Conservation (phyloP, 2,113 vertebrate genomes). For the Onychostoma macrolepis region DNA sequence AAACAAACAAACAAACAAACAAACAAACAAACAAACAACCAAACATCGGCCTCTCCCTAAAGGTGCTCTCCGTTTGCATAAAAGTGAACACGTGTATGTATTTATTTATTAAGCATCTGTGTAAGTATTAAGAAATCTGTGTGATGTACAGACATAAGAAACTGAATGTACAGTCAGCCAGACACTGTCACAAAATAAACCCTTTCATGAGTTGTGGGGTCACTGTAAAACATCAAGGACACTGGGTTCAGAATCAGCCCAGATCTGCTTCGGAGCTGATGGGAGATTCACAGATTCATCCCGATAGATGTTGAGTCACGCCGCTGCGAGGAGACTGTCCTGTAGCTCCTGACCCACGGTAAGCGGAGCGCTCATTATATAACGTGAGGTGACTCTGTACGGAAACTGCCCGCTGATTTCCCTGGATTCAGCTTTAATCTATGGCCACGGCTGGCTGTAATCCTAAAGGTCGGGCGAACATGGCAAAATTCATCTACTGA, state of each 20-base stretch:
- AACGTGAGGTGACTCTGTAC: neutral
- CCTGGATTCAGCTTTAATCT: neutral
- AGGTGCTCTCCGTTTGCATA: neutral
- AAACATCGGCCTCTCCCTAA: neutral
- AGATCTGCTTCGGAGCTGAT: neutral
- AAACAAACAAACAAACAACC: neutral
- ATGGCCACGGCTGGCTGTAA: neutral
- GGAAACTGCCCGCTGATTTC: neutral
- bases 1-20: neutral
- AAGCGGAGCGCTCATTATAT: neutral
- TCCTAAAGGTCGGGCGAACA: neutral
- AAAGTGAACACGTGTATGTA: neutral
- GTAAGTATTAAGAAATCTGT: neutral
- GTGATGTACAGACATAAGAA: no score
- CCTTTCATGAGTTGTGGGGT: neutral
- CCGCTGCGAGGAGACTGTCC: neutral
- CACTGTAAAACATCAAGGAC: constrained; percentile 6
- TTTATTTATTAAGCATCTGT: neutral
- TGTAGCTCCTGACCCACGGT: neutral
- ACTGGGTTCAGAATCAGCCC: neutral
- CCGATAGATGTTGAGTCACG: constrained; percentile 32
- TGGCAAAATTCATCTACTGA: neutral
- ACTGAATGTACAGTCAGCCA: neutral
- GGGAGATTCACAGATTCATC: neutral
- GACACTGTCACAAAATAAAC: neutral